Base-by-base conservation (phyloP, 2,888 invertebrate species). In the Andrena praecox region DNA sequence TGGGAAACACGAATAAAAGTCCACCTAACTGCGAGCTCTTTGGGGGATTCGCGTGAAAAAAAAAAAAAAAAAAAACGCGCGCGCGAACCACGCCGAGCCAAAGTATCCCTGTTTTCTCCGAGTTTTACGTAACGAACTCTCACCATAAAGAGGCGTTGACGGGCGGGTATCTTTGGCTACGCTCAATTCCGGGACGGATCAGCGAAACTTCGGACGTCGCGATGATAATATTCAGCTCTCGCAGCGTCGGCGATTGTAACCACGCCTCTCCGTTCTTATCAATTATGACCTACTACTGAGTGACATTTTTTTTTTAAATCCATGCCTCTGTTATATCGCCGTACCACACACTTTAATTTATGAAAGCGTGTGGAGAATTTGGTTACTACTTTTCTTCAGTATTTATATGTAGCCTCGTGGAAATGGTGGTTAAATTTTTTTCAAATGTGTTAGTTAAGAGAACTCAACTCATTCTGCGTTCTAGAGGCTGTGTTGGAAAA, bases 141-240 rank as follows among this genome's bases (percentile, higher is more conserved):
- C 54, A n/a, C 67, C 63, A 63, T 79, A 68, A 79, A 76, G 64
- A 77, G 63, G 64, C 50, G 48, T 64, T 62, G 74, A 66, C 59
- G 66, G 42, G 70, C 48, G 59, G 50, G 63, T 59, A 52, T 35
- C 54, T 63, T 42, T 16, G 60, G 59, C 5, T 35, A 31, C 59
- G 24, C 56, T 64, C 68, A 48, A 54, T 50, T 69, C 10, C 27
- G 59, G 54, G 76, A 75, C 16, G 75, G 71, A 75, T 48, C 73
- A 3, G 20, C 24, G n/a, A 33, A 64, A 70, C 42, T 48, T 59
- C 20, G 8, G 27, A n/a, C 4, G 42, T 42, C 42, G 42, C 42
- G 42, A 12, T 42, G 42, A 42, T 42, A 42, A 42, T 16, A 42
- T 42, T 42, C 42, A 42, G 42, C 42, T 42, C 42, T 42, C 42